Evolutionary conservation across 1,140 invertebrate species (phyloP).

Genomic region (Psix sp.): DNA sequence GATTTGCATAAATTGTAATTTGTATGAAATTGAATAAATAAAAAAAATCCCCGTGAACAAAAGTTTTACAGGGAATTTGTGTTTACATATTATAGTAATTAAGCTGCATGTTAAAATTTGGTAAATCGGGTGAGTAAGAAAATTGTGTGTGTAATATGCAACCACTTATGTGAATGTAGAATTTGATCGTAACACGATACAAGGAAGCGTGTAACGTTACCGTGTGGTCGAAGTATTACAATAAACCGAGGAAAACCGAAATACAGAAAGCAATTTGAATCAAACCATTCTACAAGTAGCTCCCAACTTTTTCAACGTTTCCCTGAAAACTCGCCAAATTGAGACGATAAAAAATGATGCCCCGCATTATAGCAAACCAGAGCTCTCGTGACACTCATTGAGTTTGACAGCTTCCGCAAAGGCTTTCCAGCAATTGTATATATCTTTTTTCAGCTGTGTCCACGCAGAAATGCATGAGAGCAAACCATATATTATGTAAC

Average conservation of each 20-base stretch:
- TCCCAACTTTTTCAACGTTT: constrained; percentile 41
- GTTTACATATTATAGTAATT: too few relatives aligned
- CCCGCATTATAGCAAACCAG: constrained; percentile 37
- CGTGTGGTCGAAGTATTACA: constrained; percentile 38
- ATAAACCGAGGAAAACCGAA: constrained; percentile 47
- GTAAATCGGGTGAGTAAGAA: constrained; percentile 30
- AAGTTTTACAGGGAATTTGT: too few relatives aligned
- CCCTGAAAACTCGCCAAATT: constrained; percentile 55
- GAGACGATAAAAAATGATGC: constrained; percentile 47
- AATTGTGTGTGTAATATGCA: too few relatives aligned
- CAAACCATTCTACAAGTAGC: constrained; percentile 39
- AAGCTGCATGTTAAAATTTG: constrained; percentile 24
- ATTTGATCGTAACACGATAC: constrained; percentile 52
- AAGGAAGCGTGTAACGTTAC: constrained; percentile 57
- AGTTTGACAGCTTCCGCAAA: constrained; percentile 61
- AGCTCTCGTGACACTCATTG: constrained; percentile 43
- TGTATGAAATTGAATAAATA: too few relatives aligned
- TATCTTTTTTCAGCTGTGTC: constrained; percentile 19
- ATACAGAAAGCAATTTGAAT: constrained; percentile 61
- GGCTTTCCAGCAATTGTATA: constrained; percentile 35
- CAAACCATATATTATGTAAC: too few relatives aligned
- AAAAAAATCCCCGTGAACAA: too few relatives aligned
- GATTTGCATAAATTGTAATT: too few relatives aligned
- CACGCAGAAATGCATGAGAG: constrained; percentile 2
- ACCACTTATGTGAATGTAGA: constrained; percentile 39